Percentiles rank a stretch among this genome's conserved stretches.
These are phyloP conservation scores for Xiphophorus maculatus DNA, from an alignment of 2,113 vertebrate species.

Conservation along the genomic window DNA sequence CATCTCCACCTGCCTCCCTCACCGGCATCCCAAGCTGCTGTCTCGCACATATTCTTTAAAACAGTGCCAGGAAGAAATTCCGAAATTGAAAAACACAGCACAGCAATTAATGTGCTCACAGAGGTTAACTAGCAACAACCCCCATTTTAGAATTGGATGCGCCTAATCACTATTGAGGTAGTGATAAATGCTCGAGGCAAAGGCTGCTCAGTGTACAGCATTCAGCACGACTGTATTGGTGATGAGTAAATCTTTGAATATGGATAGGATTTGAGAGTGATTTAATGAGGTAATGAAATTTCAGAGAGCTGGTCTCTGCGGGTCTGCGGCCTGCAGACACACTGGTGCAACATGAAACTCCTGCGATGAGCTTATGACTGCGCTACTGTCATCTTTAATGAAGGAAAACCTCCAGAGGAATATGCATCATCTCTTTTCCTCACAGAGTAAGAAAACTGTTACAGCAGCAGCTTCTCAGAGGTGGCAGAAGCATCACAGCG, in stretches of 20 bases:
- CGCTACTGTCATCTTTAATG: slow-evolving; percentile 59
- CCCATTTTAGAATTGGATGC: slow-evolving; percentile 55
- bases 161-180: slow-evolving; percentile 62
- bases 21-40: slow-evolving; percentile 58
- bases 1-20: slow-evolving; percentile 70
- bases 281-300: slow-evolving; percentile 70
- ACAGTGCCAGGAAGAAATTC: slow-evolving; percentile 45
- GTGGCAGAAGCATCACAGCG: slow-evolving; percentile 48
- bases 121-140: slow-evolving; percentile 63
- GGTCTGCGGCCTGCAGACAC: slow-evolving; percentile 60
- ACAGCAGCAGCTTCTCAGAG: slow-evolving; percentile 48
- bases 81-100: slow-evolving; percentile 45
- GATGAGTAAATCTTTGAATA: slow-evolving; percentile 63
- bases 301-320: slow-evolving; percentile 52
- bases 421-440: slow-evolving; percentile 46
- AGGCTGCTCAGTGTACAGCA: slow-evolving; percentile 43
- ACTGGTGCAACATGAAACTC: slow-evolving; percentile 42
- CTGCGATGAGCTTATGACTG: slow-evolving; percentile 44
- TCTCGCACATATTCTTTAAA: slow-evolving; percentile 48
- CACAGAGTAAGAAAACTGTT: slow-evolving; percentile 47
- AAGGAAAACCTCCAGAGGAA: slow-evolving; percentile 62
- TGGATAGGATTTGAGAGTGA: slow-evolving; percentile 56
- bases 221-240: slow-evolving; percentile 38
- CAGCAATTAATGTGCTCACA: slow-evolving; percentile 51
- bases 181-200: slow-evolving; percentile 56